phyloP scores from a whole-genome alignment of 2,113 vertebrate genomes.

The Condylura cristata region DNA sequence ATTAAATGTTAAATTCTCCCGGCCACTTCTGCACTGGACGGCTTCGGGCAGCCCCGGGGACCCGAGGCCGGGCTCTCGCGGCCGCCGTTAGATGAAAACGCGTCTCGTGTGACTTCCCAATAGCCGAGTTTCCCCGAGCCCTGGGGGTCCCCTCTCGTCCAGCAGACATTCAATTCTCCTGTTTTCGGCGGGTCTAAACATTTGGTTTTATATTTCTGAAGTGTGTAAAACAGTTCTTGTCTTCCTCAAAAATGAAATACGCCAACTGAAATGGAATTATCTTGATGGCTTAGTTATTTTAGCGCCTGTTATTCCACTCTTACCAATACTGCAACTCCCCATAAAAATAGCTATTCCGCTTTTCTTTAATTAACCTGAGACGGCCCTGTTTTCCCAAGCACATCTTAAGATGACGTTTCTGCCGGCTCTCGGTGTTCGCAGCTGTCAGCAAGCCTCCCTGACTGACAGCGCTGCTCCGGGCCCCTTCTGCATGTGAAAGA shows the following conservation, averaged over 20 bases:
- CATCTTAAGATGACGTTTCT: slow-evolving; percentile 38
- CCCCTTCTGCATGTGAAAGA: slow-evolving; percentile 22
- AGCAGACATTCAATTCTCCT: slow-evolving; percentile 6
- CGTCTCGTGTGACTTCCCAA: no score
- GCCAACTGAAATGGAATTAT: slow-evolving; percentile 62
- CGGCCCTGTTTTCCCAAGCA: background rate
- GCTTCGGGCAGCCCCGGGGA: no score
- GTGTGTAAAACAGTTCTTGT: slow-evolving; percentile 8
- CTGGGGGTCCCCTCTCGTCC: background rate
- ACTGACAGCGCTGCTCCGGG: background rate
- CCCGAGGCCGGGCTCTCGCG: no score
- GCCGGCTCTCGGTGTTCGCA: background rate
- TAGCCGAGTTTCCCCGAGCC: slow-evolving; percentile 32
- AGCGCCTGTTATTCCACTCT: slow-evolving; percentile 37
- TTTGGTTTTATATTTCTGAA: slow-evolving; percentile 56
- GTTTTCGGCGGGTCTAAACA: background rate
- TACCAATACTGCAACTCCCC: slow-evolving; percentile 16
- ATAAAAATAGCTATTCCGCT: slow-evolving; percentile 23
- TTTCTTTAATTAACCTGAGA: slow-evolving; percentile 38
- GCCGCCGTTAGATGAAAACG: no score
- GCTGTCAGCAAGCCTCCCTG: background rate
- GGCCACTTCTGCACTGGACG: background rate
- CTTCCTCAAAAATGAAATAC: slow-evolving; percentile 57
- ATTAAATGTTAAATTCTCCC: slow-evolving; percentile 59
- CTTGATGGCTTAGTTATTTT: slow-evolving; percentile 56